Evolutionary conservation across 2,113 vertebrate species (phyloP), one percentile per base, ranked within the genome.

Genomic region (Caloenas nicobarica): DNA sequence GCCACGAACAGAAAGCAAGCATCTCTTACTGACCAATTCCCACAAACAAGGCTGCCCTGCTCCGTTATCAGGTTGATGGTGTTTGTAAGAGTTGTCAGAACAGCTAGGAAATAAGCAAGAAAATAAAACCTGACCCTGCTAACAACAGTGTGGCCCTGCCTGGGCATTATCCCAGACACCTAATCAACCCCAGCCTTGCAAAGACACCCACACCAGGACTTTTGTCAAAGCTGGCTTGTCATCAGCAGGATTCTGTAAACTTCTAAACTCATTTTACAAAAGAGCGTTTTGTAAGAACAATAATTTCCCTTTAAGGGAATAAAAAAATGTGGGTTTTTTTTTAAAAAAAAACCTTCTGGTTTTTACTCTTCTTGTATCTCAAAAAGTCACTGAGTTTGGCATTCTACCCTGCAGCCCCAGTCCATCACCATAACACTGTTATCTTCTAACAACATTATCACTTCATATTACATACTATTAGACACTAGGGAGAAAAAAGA

Each of bases 181-280:
- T 90, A 86, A 94, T 88, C 38, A 91, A 53, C 73, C 77, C 80
- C 82, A 94, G 85, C 38, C 51, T 74, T 89, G 62, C 77, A 42
- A 70, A 84, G 90, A 71, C 58, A 76, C 53, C 57, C 87, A 50
- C 25, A 83, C 34, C 71, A 94, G 68, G 38, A 88, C 71, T 95
- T 22, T 53, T 69, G 88, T 88, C 57, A 64, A 76, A 91, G 74
- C 34, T 89, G 40, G 72, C 80, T 38, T 79, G 48, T 46, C 72
- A 89, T 61, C 86, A 90, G 44, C 70, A 89, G 68, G 46, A 74
- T 54, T 85, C 65, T 29, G 48, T 65, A 70, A 93, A 89, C 50
- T 77, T 72, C 50, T 33, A 91, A 81, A 79, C 16, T 71, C 77
- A 29, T 54, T 85, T 3, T 56, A 54, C 71, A 53, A 60, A 33